Conservation (phyloP, 2,888 invertebrate genomes). For the Teleogryllus oceanicus region DNA sequence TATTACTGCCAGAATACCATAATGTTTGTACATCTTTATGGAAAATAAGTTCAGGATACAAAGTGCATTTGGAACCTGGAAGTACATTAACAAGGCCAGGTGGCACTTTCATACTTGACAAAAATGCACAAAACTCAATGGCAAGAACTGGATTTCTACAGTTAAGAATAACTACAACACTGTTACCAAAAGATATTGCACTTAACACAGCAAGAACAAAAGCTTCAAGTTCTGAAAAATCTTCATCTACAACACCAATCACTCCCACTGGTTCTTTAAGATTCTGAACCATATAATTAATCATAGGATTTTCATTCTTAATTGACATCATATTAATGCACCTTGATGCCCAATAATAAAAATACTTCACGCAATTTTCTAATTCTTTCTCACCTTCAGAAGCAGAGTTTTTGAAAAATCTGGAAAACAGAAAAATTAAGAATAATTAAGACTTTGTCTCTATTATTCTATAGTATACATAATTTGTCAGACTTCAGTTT, state of each 20-base stretch:
- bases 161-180: background rate
- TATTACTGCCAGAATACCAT: background rate
- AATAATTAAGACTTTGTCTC: too few species aligned
- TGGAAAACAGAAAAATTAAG: background rate
- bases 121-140: background rate
- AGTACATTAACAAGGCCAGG: background rate
- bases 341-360: background rate
- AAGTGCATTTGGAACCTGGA: background rate
- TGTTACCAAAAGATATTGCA: background rate
- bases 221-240: background rate
- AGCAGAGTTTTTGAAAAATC: background rate
- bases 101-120: background rate
- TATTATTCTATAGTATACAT: background rate
- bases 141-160: background rate
- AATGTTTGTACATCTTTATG: background rate
- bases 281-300: background rate
- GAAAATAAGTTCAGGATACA: background rate
- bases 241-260: background rate
- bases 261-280: background rate
- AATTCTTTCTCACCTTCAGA: background rate
- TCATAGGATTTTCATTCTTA: background rate
- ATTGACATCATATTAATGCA: background rate
- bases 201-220: background rate
- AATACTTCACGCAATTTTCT: background rate
- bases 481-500: too few species aligned